Evolutionary conservation across 2,888 invertebrate species (phyloP), one percentile per base, ranked within the genome.

Genomic region (Thymelicus acteon): DNA sequence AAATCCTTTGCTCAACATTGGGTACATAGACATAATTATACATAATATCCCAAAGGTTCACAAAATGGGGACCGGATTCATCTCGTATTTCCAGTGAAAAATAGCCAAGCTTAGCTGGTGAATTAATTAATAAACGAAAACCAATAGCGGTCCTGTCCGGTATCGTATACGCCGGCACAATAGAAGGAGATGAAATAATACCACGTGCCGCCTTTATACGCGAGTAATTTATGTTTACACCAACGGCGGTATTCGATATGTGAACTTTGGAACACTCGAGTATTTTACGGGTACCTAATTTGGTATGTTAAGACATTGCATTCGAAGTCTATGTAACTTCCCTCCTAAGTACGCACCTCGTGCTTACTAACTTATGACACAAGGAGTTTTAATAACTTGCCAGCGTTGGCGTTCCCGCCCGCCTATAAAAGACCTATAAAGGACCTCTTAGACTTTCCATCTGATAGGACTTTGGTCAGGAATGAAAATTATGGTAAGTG

Each of bases 81-180:
- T 71, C 52, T 60, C 48, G 7, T 40, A 40, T 60, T 63, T 72
- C 71, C 72, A 71, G 68, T 74, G 72, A 73, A 74, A 74, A 75
- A 75, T 76, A 74, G 57, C 68, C 13, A 37, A 73, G 73, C 76
- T 77, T 74, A 75, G 72, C 47, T 37, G 19, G 66, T 47, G 72
- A 74, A 75, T 77, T 76, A 77, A 77, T 77, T 77, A 77, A 77
- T 76, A 74, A 75, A 75, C 66, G 73, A 67, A 70, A 64, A 77
- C 77, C 78, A 78, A 78, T 75, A 72, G 73, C 57, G 19, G 67
- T 64, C 67, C 67, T 73, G 76, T 76, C 75, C 73, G 72, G 73
- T 71, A 71, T 40, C 63, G 72, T 74, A 71, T 67, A 71, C 72
- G 70, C 72, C 65, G 57, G 71, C 62, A 77, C 77, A 77, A 77